A percentile compares a stretch with the other conserved stretches of the same genome.
Conservation (phyloP, 1,140 invertebrate genomes). For the Halyomorpha halys region DNA sequence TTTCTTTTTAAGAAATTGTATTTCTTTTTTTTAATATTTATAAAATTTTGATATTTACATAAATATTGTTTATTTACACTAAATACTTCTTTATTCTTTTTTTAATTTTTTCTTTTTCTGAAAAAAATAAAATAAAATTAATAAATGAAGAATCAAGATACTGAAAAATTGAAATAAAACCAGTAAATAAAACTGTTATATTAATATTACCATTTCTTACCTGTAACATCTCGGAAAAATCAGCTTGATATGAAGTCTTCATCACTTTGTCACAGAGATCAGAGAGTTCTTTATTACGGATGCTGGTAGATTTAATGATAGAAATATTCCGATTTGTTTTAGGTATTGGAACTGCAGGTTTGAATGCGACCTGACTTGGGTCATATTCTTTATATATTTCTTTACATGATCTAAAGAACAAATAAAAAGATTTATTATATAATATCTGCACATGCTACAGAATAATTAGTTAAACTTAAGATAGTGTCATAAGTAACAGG, state of each 20-base stretch:
- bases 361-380: slow-evolving; percentile 52
- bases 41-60: too few species aligned
- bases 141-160: too few species aligned
- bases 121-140: not conserved
- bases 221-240: not conserved
- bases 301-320: slow-evolving; percentile 1
- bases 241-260: not conserved
- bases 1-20: too few species aligned
- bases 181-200: not conserved
- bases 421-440: slow-evolving; percentile 11
- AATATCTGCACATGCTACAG: not conserved
- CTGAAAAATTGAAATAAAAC: not conserved
- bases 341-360: slow-evolving; percentile 48
- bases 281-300: slow-evolving; percentile 14
- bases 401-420: slow-evolving; percentile 38
- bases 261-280: slow-evolving; percentile 14
- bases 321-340: slow-evolving; percentile 30
- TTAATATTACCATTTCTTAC: not conserved
- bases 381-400: slow-evolving; percentile 48
- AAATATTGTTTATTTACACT: too few species aligned
- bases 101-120: not conserved
- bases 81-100: not conserved
- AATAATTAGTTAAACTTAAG: not conserved
- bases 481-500: too few species aligned
- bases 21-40: too few species aligned